Percentiles rank a stretch among this genome's conserved stretches.
Evolutionary conservation across 37 sponge, comb jelly and placozoan species (phyloP).

Genomic region (Ianthella basta): DNA sequence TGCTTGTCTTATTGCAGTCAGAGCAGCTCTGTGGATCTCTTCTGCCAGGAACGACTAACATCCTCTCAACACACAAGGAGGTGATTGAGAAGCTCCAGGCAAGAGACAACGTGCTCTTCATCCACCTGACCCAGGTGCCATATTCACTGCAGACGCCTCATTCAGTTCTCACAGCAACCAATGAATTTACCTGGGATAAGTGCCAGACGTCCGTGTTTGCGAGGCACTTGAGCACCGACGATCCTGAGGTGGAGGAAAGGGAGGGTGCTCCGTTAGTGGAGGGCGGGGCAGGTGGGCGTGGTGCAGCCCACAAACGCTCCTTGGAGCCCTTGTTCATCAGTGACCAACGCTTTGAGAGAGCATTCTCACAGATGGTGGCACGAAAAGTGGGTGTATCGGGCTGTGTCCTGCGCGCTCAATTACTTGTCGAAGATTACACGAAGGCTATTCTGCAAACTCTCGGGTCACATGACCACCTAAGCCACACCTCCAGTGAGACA

Average conservation of each 20-base stretch:
- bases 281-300: constrained; percentile 4
- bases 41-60: background rate
- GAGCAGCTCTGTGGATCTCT: constrained; percentile 32
- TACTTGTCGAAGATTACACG: constrained; percentile 63
- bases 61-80: background rate
- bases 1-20: background rate
- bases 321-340: too few relatives aligned
- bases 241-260: background rate
- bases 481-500: constrained; percentile 52
- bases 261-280: background rate
- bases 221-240: background rate
- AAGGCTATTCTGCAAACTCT: constrained; percentile 34
- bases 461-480: background rate
- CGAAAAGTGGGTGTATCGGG: too few relatives aligned
- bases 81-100: constrained; percentile 22
- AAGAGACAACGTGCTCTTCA: constrained; percentile 50
- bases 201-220: constrained; percentile 4
- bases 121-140: constrained; percentile 65
- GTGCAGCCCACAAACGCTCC: too few relatives aligned
- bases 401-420: constrained; percentile 32
- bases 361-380: too few relatives aligned
- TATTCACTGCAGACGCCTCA: constrained; percentile 61
- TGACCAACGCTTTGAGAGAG: too few relatives aligned
- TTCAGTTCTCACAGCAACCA: constrained; percentile 52
- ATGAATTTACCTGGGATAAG: constrained; percentile 74